Conservation (phyloP, 1,140 invertebrate genomes). For the Stegodyphus mimosarum region DNA sequence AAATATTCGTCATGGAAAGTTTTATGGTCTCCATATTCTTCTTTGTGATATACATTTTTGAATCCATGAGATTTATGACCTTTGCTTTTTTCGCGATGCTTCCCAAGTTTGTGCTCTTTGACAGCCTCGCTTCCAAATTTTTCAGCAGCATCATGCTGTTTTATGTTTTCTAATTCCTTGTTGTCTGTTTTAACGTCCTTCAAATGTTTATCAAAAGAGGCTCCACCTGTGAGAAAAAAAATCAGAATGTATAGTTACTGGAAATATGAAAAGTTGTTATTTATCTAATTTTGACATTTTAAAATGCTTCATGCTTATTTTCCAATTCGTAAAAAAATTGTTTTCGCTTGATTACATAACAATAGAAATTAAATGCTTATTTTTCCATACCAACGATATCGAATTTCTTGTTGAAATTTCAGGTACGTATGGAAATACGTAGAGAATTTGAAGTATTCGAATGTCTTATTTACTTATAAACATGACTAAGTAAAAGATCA, state of each 20-base stretch:
- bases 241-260: neutral
- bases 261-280: too few species aligned
- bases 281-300: too few species aligned
- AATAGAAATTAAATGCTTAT: too few species aligned
- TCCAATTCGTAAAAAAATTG: neutral
- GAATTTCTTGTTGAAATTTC: too few species aligned
- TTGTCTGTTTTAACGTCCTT: conserved; percentile 21
- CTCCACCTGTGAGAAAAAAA: conserved; percentile 24
- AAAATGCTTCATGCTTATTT: too few species aligned
- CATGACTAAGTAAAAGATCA: too few species aligned
- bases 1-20: conserved; percentile 62
- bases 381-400: too few species aligned
- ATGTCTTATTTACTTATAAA: too few species aligned
- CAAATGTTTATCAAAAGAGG: conserved; percentile 37
- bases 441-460: too few species aligned
- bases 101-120: conserved; percentile 44
- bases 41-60: conserved; percentile 63
- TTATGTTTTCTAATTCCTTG: conserved; percentile 27
- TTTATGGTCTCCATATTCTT: conserved; percentile 63
- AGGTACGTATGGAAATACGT: too few species aligned
- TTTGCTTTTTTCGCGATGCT: conserved; percentile 37
- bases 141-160: conserved; percentile 19
- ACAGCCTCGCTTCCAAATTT: conserved; percentile 37
- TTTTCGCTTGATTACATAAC: too few species aligned
- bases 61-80: conserved; percentile 57